Conservation (phyloP, 2,797 vertebrate species). For the Typhlichthys subterraneus region DNA sequence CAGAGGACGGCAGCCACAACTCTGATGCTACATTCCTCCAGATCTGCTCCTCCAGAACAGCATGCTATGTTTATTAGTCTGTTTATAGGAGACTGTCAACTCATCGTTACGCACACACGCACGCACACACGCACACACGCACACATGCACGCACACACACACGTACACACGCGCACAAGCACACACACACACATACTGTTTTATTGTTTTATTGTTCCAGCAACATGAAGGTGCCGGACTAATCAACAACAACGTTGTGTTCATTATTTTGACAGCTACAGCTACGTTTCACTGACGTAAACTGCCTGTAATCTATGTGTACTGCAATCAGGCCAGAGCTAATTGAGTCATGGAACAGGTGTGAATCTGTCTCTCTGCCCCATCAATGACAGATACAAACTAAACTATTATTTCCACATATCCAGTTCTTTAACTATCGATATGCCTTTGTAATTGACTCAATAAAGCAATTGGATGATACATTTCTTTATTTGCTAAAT, state of each 20-base stretch:
- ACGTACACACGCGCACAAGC: too few relatives aligned
- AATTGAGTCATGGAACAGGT: conserved; percentile 76
- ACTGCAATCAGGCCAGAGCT: conserved; percentile 86
- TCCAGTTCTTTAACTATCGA: conserved; percentile 53
- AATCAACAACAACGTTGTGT: too few relatives aligned
- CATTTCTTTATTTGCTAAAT: conserved; percentile 70
- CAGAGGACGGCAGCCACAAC: conserved; percentile 58
- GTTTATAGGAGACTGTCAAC: conserved; percentile 40
- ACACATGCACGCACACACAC: too few relatives aligned
- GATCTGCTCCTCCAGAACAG: conserved; percentile 39
- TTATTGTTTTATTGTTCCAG: too few relatives aligned
- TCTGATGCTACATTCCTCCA: conserved; percentile 65
- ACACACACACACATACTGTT: too few relatives aligned
- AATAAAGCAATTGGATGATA: conserved; percentile 63
- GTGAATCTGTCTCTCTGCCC: conserved; percentile 55
- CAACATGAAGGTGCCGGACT: too few relatives aligned
- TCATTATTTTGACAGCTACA: conserved; percentile 68
- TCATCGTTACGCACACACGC: conserved; percentile 2
- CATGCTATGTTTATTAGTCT: conserved; percentile 32
- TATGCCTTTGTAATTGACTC: conserved; percentile 74
- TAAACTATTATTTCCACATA: conserved; percentile 37
- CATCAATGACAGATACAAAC: conserved; percentile 41
- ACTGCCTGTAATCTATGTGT: conserved; percentile 83
- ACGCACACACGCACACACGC: neutral
- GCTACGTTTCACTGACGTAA: conserved; percentile 82